phyloP scores from a whole-genome alignment of 2,797 vertebrate genomes.

The Emydoidea blandingii region DNA sequence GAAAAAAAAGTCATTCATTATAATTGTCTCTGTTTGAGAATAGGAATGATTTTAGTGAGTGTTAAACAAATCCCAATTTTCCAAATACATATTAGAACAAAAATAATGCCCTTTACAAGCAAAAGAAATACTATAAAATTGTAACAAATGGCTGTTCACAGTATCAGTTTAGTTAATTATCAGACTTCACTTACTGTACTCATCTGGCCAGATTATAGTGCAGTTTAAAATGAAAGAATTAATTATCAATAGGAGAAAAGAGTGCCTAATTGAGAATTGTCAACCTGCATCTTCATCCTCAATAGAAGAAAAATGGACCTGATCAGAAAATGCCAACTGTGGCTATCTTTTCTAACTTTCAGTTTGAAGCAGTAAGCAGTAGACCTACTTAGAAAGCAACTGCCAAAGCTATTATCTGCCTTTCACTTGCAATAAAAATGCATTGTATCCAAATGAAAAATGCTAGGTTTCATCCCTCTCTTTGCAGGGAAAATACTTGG shows the following conservation, averaged over 20 bases:
- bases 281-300: slow-evolving; percentile 45
- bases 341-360: slow-evolving; percentile 73
- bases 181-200: not conserved
- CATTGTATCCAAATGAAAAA: slow-evolving; percentile 57
- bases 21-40: slow-evolving; percentile 59
- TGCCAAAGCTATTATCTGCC: slow-evolving; percentile 67
- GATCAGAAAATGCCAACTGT: slow-evolving; percentile 63
- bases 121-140: slow-evolving; percentile 41
- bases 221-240: slow-evolving; percentile 64
- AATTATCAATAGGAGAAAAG: slow-evolving; percentile 57
- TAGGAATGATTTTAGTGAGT: slow-evolving; percentile 52
- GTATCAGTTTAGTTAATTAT: slow-evolving; percentile 33
- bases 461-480: slow-evolving; percentile 29
- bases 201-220: not conserved
- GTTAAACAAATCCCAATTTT: slow-evolving; percentile 66
- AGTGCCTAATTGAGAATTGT: slow-evolving; percentile 66
- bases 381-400: slow-evolving; percentile 70
- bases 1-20: slow-evolving; percentile 49
- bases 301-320: slow-evolving; percentile 66
- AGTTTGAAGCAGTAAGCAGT: slow-evolving; percentile 17
- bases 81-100: slow-evolving; percentile 35
- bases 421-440: slow-evolving; percentile 73
- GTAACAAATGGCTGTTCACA: slow-evolving; percentile 52
- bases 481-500: slow-evolving; percentile 53
- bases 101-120: slow-evolving; percentile 44